Evolutionary conservation across 2,797 vertebrate genomes (phyloP), one percentile per base, ranked within the genome.

Genomic region (Myoxocephalus aenaeus): DNA sequence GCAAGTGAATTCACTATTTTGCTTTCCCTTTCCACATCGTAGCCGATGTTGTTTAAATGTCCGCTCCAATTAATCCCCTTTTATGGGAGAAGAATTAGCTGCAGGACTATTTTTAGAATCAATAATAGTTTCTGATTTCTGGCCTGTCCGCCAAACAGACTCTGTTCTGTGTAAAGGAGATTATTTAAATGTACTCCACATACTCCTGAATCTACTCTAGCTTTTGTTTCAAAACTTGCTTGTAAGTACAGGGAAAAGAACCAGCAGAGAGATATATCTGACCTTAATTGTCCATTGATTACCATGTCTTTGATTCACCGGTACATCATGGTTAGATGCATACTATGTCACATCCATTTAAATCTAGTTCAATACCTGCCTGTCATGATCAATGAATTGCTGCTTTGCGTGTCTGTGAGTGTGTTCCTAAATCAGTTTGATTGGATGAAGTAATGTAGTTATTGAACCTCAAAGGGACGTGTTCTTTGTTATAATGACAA

Each of bases 31-130:
- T 56, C 32, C 74, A 63, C 42, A 34, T 65, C 0, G 0, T 53
- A 59, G 74, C 34, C 32, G 46, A 75, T 87, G 61, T 65, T 77
- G 64, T 84, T 82, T 80, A 70, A 86, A 85, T 57, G 25, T 74
- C 61, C 2, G 1, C 18, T 53, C n/a, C 71, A 53, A 87, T 87
- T 79, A 70, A 34, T 74, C 79, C 40, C 88, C 89, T 84, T 90
- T 83, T 89, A 88, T 79, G 86, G 88, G 38, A 85, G 79, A 86
- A 81, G 86, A 87, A 89, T 90, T 77, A 66, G 59, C 85, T 84
- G 51, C 53, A 5, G 36, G n/a, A 38, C 77, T 90, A 90, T 88
- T 90, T 90, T 86, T 89, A 89, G 85, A 80, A 79, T 44, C 58
- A 63, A 59, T 72, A 42, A 50, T 67, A 67, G 65, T 69, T 86